A percentile compares a stretch with the other conserved stretches of the same genome.
Evolutionary conservation across 2,888 invertebrate genomes (phyloP).

Genomic region (Drosophila testacea): DNA sequence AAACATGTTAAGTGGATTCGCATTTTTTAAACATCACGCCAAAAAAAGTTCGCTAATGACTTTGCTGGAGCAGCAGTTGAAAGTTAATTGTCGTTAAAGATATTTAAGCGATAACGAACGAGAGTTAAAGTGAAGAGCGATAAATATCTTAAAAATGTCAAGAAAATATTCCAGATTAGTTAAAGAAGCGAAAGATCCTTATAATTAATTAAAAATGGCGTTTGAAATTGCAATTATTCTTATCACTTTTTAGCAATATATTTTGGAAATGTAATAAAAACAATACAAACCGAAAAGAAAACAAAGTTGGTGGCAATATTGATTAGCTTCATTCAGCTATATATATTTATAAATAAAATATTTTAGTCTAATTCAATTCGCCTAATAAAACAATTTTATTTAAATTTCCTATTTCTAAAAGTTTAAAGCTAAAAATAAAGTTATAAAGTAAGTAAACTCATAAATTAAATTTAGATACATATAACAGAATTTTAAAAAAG

Average conservation of each 20-base stretch:
- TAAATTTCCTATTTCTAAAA: too few relatives aligned
- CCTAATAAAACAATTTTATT: too few relatives aligned
- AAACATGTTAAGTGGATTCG: conserved; percentile 61
- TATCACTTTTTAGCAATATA: background rate
- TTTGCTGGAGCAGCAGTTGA: conserved; percentile 49
- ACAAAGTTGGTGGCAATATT: too few relatives aligned
- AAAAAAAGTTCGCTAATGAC: conserved; percentile 45
- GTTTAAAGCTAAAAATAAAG: too few relatives aligned
- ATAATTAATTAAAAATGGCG: background rate
- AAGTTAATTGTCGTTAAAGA: conserved; percentile 51
- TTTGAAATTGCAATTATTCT: background rate
- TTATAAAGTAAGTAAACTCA: too few relatives aligned
- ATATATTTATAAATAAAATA: too few relatives aligned
- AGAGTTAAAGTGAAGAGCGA: background rate
- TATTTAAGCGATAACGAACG: conserved; percentile 14
- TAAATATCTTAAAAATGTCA: conserved; percentile 6
- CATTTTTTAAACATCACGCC: conserved; percentile 22
- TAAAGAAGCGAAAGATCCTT: background rate
- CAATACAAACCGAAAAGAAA: too few relatives aligned
- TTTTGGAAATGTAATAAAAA: background rate
- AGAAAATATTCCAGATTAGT: conserved; percentile 3
- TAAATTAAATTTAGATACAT: too few relatives aligned
- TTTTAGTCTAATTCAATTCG: too few relatives aligned
- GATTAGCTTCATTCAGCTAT: too few relatives aligned
- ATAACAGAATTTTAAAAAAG: too few relatives aligned